Evolutionary conservation across 2,888 invertebrate genomes (phyloP), one percentile per base, ranked within the genome.

Genomic region (Tortricodes alternella): DNA sequence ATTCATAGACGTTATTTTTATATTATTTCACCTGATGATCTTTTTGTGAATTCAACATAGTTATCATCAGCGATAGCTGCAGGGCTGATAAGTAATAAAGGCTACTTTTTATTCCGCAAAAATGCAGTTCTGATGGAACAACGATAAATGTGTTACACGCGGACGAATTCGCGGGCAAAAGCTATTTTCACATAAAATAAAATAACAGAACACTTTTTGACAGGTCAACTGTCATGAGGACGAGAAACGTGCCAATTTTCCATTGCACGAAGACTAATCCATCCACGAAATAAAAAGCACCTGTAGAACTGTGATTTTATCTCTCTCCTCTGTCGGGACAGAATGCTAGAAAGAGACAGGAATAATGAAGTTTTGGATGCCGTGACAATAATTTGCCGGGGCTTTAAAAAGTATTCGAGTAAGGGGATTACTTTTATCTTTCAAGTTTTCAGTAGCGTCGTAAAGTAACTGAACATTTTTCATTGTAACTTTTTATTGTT

Each of bases 401-500:
- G 24, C 43, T 43, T 8, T 2, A 21, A 24, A 24, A 27, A 16
- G 38, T 39, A 34, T 16, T 15, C 4, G 27, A 46, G 46, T 46
- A 46, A 53, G 46, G 41, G 48, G 48, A 49, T 38, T n/a, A 34
- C 23, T 35, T 48, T 32, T 53, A 53, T 53, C 39, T 53, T 8
- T 16, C 46, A 32, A 39, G 35, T 53, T 46, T 34, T 44, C 39
- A 18, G 23, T 7, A 5, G 24, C 29, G 32, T 27, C 55, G 41
- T 55, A 55, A 48, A 55, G 48, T 24, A 35, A 35, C 46, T 38
- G 29, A 27, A 32, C 48, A 55, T 55, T 48, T 55, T 55, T 55
- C 55, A 55, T 37, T 48, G 55, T 43, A 55, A 55, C 53, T 48
- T 55, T 55, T 55, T 55, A 55, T 55, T 55, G 55, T 48, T 55